A percentile compares a stretch with the other conserved stretches of the same genome.
phyloP scores from a whole-genome alignment of 30 jellyfish, hydroid and myxozoan genomes.

The Cassiopea andromeda region DNA sequence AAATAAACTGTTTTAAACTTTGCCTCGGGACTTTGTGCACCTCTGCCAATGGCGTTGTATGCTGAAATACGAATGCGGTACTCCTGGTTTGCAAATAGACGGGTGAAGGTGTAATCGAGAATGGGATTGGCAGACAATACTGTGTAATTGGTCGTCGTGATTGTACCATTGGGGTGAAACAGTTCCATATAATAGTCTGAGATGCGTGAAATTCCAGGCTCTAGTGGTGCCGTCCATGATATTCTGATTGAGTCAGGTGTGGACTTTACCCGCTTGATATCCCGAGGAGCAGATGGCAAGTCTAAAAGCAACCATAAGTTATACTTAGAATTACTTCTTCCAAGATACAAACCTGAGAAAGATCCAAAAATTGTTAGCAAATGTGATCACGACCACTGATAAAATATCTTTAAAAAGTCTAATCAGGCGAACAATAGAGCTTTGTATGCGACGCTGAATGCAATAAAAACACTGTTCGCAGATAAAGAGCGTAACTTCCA shows the following conservation, averaged over 20 bases:
- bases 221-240: conserved; percentile 14
- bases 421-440: no score
- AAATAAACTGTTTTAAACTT: background rate
- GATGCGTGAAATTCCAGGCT: background rate
- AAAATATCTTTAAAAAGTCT: no score
- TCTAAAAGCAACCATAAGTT: background rate
- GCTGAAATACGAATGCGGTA: conserved; percentile 22
- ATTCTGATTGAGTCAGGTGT: background rate
- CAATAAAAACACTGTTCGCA: no score
- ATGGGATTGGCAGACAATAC: background rate
- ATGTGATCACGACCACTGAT: no score
- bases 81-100: background rate
- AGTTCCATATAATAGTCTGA: background rate
- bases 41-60: conserved; percentile 26
- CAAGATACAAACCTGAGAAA: no score
- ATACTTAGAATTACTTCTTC: no score
- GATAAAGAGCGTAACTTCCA: no score
- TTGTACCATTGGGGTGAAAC: conserved; percentile 6
- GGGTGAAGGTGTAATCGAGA: conserved; percentile 10
- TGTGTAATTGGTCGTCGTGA: background rate
- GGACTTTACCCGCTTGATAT: background rate
- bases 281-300: background rate
- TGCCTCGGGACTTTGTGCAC: background rate
- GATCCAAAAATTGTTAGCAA: no score
- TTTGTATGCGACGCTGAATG: no score